phyloP scores from a whole-genome alignment of 2,797 vertebrate species.

The Artibeus jamaicensis region DNA sequence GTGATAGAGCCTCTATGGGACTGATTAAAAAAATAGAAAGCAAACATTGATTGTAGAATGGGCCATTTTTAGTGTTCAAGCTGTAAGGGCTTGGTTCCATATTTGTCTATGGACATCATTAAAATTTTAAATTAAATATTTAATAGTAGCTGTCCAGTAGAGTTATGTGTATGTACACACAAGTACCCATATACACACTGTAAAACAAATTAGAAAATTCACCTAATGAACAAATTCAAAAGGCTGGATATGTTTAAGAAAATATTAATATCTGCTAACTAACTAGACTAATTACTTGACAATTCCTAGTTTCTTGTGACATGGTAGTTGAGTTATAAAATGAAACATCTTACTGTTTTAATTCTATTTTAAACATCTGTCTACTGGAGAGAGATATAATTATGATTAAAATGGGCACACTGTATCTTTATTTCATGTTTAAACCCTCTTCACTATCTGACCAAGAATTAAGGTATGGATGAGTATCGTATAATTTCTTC shows the following conservation, averaged over 20 bases:
- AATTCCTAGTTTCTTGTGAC: neutral
- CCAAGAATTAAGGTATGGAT: neutral
- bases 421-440: neutral
- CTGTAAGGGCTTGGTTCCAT: neutral
- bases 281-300: neutral
- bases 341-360: neutral
- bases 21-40: neutral
- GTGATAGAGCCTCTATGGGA: neutral
- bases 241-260: neutral
- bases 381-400: neutral
- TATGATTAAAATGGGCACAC: neutral
- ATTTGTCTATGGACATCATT: neutral
- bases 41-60: neutral
- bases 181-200: neutral
- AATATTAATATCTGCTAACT: neutral
- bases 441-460: neutral
- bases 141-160: neutral
- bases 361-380: neutral
- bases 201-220: neutral
- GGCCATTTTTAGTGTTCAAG: neutral
- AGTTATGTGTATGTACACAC: neutral
- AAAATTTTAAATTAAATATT: neutral
- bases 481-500: neutral
- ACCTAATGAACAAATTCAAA: neutral
- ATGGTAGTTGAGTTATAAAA: neutral